phyloP scores from a whole-genome alignment of 1,140 invertebrate species.

The Nephila pilipes region DNA sequence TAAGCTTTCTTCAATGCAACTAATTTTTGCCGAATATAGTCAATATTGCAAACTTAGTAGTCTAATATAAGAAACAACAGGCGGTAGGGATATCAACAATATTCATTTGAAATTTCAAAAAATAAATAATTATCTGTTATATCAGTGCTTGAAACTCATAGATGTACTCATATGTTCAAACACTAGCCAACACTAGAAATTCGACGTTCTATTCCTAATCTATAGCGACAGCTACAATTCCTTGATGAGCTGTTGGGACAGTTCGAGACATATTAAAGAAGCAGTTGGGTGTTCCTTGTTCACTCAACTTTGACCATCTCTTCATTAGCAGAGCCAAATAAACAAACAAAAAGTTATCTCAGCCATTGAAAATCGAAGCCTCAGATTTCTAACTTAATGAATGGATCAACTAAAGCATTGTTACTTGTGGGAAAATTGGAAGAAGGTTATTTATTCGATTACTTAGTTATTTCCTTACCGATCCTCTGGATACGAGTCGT shows the following conservation, averaged over 20 bases:
- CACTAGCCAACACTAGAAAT: not conserved
- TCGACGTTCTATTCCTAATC: not conserved
- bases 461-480: not conserved
- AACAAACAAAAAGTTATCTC: not conserved
- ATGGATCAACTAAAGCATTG: not conserved
- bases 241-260: not conserved
- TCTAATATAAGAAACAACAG: too few relatives aligned
- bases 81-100: too few relatives aligned
- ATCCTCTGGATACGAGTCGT: not conserved
- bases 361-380: not conserved
- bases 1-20: too few relatives aligned
- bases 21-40: too few relatives aligned
- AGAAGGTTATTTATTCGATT: slow-evolving; percentile 1
- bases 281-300: not conserved
- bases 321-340: not conserved
- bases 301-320: not conserved
- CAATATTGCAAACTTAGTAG: too few relatives aligned
- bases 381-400: slow-evolving; percentile 17
- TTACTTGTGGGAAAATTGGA: not conserved
- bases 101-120: too few relatives aligned
- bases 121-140: too few relatives aligned
- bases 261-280: not conserved
- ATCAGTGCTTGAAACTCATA: too few relatives aligned
- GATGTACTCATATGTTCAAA: too few relatives aligned
- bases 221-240: not conserved